These are phyloP conservation scores for Phalacrocorax pelagicus DNA, from an alignment of 2,113 vertebrate species.

Conservation along the genomic window DNA sequence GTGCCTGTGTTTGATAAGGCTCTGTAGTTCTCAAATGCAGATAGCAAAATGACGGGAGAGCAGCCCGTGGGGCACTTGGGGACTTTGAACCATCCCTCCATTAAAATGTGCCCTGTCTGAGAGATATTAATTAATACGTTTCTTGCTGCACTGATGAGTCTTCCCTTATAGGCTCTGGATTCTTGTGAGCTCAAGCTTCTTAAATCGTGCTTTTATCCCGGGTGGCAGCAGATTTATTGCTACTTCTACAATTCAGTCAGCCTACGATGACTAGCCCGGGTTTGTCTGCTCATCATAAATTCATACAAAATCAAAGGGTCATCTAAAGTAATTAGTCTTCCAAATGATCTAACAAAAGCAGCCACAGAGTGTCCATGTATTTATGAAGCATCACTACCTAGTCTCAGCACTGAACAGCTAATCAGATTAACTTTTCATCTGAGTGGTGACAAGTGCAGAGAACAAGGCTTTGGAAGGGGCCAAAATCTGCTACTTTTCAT, in stretches of 20 bases:
- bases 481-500: neutral
- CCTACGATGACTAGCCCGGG: neutral
- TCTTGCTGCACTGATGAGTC: neutral
- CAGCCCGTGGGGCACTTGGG: neutral
- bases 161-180: neutral
- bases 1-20: neutral
- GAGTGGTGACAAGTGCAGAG: neutral
- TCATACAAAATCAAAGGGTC: neutral
- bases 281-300: neutral
- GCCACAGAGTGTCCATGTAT: neutral
- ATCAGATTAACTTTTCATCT: neutral
- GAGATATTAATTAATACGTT: neutral
- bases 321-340: neutral
- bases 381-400: neutral
- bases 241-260: neutral
- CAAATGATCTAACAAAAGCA: neutral
- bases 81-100: neutral
- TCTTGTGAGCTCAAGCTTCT: neutral
- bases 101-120: neutral
- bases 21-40: neutral
- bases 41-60: neutral
- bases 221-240: neutral
- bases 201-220: constrained; percentile 10
- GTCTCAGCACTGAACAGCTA: neutral
- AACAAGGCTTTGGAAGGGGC: neutral